Evolutionary conservation across 2,113 vertebrate species (phyloP).

Genomic region (Gavia stellata): DNA sequence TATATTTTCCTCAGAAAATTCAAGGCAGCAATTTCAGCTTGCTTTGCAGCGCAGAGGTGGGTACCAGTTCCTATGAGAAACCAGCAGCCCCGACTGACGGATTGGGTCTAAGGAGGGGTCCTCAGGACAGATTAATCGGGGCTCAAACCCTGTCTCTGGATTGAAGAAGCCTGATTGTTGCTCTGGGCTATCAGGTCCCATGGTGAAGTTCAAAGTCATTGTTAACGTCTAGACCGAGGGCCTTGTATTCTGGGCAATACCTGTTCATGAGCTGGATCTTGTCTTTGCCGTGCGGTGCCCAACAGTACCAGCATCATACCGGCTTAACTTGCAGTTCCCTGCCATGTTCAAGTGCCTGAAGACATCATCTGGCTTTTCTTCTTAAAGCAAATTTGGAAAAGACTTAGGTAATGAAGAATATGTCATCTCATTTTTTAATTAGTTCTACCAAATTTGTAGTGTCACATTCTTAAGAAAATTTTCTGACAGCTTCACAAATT

Average conservation of each 20-base stretch:
- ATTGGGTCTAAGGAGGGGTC: too few species aligned
- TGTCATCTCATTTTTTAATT: not conserved
- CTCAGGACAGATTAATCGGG: too few species aligned
- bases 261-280: not conserved
- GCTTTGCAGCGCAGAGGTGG: not conserved
- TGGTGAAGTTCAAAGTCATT: not conserved
- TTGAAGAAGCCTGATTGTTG: not conserved
- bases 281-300: fast-evolving
- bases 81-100: not conserved
- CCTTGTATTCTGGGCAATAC: not conserved
- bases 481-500: not conserved
- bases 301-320: not conserved
- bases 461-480: not conserved
- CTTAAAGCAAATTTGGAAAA: not conserved
- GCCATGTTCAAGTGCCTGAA: not conserved
- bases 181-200: too few species aligned
- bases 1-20: not conserved
- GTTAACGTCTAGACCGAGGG: not conserved
- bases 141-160: not conserved
- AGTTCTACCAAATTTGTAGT: not conserved
- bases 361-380: not conserved
- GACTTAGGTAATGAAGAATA: not conserved
- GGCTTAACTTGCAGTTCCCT: not conserved
- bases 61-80: not conserved
- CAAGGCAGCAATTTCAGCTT: not conserved